These are phyloP conservation scores for Andricus curvator DNA, from an alignment of 2,888 invertebrate genomes.

Conservation along the genomic window DNA sequence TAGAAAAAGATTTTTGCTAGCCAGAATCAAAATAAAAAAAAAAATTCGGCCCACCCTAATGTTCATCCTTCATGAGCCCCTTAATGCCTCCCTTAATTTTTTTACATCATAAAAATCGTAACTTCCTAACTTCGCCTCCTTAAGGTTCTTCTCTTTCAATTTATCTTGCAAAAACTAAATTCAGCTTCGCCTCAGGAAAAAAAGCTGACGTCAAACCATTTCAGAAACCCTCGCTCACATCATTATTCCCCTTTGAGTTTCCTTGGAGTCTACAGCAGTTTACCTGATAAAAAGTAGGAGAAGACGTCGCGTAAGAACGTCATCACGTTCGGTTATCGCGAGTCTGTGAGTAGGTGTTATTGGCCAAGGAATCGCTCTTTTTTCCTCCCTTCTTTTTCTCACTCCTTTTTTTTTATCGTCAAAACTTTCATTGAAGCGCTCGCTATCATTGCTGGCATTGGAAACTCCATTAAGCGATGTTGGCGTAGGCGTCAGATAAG, in stretches of 20 bases:
- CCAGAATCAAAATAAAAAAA: no score
- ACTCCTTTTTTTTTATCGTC: conserved; percentile 7
- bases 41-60: no score
- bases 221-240: background rate
- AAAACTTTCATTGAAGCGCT: conserved; percentile 51
- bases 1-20: no score
- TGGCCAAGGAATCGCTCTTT: background rate
- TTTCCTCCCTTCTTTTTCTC: background rate
- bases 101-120: background rate
- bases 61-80: no score
- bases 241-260: background rate
- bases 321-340: conserved; percentile 1
- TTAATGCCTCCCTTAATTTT: background rate
- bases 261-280: background rate
- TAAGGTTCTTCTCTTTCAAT: background rate
- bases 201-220: background rate
- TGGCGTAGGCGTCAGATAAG: conserved; percentile 62
- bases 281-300: conserved; percentile 16
- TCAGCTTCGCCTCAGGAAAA: background rate
- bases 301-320: background rate
- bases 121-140: background rate
- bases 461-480: conserved; percentile 58
- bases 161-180: background rate
- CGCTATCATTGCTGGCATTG: conserved; percentile 57
- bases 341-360: conserved; percentile 30